Base-by-base conservation (phyloP, 2,888 invertebrate species). In the Agonopterix heracliana region DNA sequence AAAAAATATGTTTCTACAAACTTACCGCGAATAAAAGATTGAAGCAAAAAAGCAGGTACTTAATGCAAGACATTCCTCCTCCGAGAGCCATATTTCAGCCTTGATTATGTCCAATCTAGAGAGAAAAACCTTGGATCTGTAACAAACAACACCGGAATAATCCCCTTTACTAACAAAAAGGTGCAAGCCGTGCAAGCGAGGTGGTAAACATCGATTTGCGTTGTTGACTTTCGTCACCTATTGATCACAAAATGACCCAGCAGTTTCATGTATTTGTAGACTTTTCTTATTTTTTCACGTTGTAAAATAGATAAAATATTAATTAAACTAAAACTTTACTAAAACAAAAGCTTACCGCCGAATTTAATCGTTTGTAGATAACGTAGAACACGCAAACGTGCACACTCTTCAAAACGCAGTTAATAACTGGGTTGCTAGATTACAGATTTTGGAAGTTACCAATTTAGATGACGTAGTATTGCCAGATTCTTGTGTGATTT, bases 11-110 rank as follows among this genome's bases (percentile, higher is more conserved):
- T 26, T 26, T 26, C 7, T 26, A 26, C 26, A 26, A 26, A 52
- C 95, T 93, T 87, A 97, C 97, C 85, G 95, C 96, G 88, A 96
- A 95, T 61, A 96, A 82, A 61, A 96, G 91, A 85, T 96, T 97
- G 90, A 96, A 96, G 63, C 94, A 90, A 81, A 96, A 96, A 46
- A 97, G 91, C 53, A 97, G 90, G 79, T 95, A 96, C 86, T 97
- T 97, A 64, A 96, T 92, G 88, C 96, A 96, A 65, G 95, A 92
- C 92, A 95, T 94, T 73, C 95, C 94, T 63, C 92, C 92, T 61
- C 93, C 93, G 66, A 93, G 90, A 87, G 93, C 93, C 94, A 94
- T 94, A 71, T 73, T 81, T 62, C 64, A 57, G 59, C 52, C 64
- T 78, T 84, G 90, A 9, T 68, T 49, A 54, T 57, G 61, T 63